phyloP scores from a whole-genome alignment of 1,140 invertebrate genomes.

The Bacillus rossius region DNA sequence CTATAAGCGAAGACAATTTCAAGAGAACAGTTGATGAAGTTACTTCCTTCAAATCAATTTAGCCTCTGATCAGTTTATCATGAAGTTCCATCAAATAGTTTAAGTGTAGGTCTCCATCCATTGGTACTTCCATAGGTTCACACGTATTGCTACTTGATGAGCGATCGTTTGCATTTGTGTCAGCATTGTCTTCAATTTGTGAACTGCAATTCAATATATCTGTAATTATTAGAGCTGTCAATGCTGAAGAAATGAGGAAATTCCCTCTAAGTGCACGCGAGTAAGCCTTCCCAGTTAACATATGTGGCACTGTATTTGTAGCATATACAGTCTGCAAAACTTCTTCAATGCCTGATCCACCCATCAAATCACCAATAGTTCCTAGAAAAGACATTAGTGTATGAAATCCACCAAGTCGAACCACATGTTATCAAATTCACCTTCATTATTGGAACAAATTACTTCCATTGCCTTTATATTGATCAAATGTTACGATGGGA shows the following conservation, averaged over 20 bases:
- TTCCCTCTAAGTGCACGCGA: constrained; percentile 22
- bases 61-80: too few species aligned
- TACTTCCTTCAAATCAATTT: too few species aligned
- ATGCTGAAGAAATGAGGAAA: constrained; percentile 24
- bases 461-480: constrained; percentile 42
- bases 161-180: background rate
- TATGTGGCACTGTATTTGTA: constrained; percentile 35
- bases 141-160: background rate
- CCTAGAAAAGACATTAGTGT: constrained; percentile 38
- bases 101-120: background rate
- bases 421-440: constrained; percentile 13
- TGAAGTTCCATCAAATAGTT: too few species aligned
- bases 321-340: constrained; percentile 34
- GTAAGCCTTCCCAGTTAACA: constrained; percentile 34
- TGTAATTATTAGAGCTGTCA: constrained; percentile 34
- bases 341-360: constrained; percentile 38
- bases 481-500: constrained; percentile 26
- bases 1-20: too few species aligned
- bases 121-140: background rate
- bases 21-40: too few species aligned
- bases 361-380: constrained; percentile 40
- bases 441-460: constrained; percentile 19
- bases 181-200: background rate
- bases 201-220: constrained; percentile 29
- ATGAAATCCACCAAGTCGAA: constrained; percentile 33